Conservation (phyloP, 1,140 invertebrate species). For the Trialeurodes vaporariorum region DNA sequence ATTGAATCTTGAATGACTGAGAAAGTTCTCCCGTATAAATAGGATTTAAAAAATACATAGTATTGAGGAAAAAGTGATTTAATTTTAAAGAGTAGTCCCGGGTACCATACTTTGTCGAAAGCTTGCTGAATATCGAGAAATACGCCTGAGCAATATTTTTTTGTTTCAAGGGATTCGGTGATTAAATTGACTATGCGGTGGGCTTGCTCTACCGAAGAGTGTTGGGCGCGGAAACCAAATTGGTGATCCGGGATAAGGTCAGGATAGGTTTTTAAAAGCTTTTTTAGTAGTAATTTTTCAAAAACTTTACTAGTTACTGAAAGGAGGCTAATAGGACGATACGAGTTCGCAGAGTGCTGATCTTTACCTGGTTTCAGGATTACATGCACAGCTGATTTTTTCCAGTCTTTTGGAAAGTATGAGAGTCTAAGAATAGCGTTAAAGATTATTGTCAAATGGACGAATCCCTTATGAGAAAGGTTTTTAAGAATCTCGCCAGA, state of each 20-base stretch:
- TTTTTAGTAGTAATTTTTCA: conserved; percentile 21
- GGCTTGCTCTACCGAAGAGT: conserved; percentile 7
- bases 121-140: conserved; percentile 35
- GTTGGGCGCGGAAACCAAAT: background rate
- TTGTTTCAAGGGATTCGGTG: conserved; percentile 23
- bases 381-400: conserved; percentile 28
- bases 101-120: conserved; percentile 33
- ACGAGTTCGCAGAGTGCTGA: conserved; percentile 18
- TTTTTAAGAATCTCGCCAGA: background rate
- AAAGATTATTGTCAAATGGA: background rate
- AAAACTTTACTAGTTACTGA: conserved; percentile 22
- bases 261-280: conserved; percentile 10
- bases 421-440: background rate
- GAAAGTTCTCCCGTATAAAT: too few species aligned
- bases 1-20: too few species aligned
- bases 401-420: conserved; percentile 14
- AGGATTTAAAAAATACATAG: background rate
- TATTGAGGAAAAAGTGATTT: conserved; percentile 5
- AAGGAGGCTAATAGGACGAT: conserved; percentile 28
- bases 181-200: conserved; percentile 13
- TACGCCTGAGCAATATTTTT: conserved; percentile 18
- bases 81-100: conserved; percentile 31
- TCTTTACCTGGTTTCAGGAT: conserved; percentile 27
- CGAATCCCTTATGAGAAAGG: background rate
- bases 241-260: conserved; percentile 13